These are phyloP conservation scores for Spodoptera litura DNA, from an alignment of 1,140 invertebrate genomes.

Conservation along the genomic window DNA sequence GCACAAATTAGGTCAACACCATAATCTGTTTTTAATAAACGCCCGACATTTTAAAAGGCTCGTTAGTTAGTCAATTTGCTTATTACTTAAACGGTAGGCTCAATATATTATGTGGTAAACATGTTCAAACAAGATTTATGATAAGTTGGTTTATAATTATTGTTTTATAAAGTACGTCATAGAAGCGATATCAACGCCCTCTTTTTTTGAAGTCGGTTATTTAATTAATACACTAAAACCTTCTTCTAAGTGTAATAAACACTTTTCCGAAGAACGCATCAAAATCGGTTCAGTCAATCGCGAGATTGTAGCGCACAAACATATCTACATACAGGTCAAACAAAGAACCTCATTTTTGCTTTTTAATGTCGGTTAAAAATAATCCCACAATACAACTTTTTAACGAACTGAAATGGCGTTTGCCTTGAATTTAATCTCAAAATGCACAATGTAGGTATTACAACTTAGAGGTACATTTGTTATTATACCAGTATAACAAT, in stretches of 20 bases:
- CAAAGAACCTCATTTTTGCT: too few relatives aligned
- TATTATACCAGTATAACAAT: too few relatives aligned
- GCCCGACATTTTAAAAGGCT: conserved; percentile 8
- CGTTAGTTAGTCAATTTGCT: conserved; percentile 6
- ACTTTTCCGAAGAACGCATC: too few relatives aligned
- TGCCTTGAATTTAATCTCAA: background rate
- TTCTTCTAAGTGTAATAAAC: too few relatives aligned
- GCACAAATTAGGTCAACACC: conserved; percentile 27
- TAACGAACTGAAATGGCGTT: background rate
- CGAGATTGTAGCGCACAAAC: too few relatives aligned
- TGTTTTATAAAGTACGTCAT: too few relatives aligned
- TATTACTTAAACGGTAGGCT: background rate
- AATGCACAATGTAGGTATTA: background rate
- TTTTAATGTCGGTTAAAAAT: background rate
- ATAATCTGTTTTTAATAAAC: conserved; percentile 28
- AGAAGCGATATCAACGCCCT: too few relatives aligned
- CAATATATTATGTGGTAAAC: background rate
- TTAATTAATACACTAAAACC: too few relatives aligned
- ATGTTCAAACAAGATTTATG: background rate
- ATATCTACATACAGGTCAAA: too few relatives aligned
- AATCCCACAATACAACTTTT: background rate
- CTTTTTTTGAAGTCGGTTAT: too few relatives aligned
- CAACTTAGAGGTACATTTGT: too few relatives aligned
- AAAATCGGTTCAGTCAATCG: too few relatives aligned
- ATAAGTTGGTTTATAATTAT: background rate